A percentile compares a stretch with the other conserved stretches of the same genome.
Conservation (phyloP, 2,113 vertebrate species). For the Dicerorhinus sumatrensis region DNA sequence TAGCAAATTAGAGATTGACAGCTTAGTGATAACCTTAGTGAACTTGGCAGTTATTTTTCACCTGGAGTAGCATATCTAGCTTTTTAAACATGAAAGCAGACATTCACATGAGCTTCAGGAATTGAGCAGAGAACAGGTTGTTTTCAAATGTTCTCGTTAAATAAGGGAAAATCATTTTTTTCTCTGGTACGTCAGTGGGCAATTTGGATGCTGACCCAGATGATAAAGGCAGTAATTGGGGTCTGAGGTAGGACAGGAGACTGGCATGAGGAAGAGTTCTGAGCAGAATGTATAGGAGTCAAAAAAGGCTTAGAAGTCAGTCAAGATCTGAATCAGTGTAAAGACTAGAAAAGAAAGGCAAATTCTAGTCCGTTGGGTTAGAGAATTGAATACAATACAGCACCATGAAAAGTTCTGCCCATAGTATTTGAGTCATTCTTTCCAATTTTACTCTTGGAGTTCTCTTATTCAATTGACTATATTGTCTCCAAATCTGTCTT, state of each 20-base stretch:
- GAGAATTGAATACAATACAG: not conserved
- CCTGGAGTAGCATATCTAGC: not conserved
- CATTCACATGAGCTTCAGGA: not conserved
- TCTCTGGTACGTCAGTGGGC: not conserved
- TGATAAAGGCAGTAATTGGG: not conserved
- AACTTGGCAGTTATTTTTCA: not conserved
- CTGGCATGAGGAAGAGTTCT: not conserved
- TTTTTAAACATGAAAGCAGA: conserved; percentile 14
- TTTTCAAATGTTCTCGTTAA: conserved; percentile 3
- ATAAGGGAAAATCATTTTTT: not conserved
- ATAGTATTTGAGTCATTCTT: not conserved
- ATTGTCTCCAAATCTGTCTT: not conserved
- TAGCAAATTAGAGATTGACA: not conserved
- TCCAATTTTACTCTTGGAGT: conserved; percentile 21
- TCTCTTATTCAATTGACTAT: not conserved
- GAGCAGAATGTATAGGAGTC: not conserved
- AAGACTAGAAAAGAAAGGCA: not conserved
- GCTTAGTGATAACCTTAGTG: not conserved
- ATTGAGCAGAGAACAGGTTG: not conserved
- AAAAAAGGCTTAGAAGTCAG: not conserved
- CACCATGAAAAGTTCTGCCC: not conserved
- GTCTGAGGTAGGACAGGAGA: not conserved
- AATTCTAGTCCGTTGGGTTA: not conserved
- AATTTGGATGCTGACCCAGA: not conserved
- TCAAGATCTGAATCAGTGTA: not conserved